phyloP scores from a whole-genome alignment of 2,113 vertebrate genomes.

The Oenanthe melanoleuca region DNA sequence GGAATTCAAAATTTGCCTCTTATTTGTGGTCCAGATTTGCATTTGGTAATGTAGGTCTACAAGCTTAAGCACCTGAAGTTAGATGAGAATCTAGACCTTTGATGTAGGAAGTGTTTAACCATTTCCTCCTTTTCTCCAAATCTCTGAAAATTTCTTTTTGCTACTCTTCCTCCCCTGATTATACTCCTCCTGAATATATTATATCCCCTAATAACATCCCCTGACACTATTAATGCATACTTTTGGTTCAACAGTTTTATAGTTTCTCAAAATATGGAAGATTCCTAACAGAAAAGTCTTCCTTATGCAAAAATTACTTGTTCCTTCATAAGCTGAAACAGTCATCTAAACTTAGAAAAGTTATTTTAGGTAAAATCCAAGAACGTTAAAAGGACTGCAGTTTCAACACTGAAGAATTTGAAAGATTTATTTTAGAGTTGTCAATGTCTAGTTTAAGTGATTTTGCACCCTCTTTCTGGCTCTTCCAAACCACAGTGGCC shows the following conservation, averaged over 20 bases:
- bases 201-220: background rate
- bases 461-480: accelerated
- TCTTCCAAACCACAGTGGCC: background rate
- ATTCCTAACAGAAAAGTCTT: background rate
- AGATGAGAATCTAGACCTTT: background rate
- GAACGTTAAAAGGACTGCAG: background rate
- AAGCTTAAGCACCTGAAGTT: background rate
- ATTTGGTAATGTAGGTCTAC: background rate
- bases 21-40: background rate
- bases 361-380: background rate
- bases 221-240: background rate
- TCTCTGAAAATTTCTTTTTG: background rate
- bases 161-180: background rate
- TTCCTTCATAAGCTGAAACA: background rate
- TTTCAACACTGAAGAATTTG: background rate
- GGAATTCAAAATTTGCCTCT: background rate
- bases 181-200: background rate
- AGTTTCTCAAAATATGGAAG: background rate
- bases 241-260: background rate
- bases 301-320: background rate
- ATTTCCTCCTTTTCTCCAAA: background rate
- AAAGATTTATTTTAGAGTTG: background rate
- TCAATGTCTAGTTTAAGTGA: background rate
- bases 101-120: background rate
- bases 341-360: background rate